Evolutionary conservation across 1,140 invertebrate species (phyloP).

Genomic region (Halesus radiatus): DNA sequence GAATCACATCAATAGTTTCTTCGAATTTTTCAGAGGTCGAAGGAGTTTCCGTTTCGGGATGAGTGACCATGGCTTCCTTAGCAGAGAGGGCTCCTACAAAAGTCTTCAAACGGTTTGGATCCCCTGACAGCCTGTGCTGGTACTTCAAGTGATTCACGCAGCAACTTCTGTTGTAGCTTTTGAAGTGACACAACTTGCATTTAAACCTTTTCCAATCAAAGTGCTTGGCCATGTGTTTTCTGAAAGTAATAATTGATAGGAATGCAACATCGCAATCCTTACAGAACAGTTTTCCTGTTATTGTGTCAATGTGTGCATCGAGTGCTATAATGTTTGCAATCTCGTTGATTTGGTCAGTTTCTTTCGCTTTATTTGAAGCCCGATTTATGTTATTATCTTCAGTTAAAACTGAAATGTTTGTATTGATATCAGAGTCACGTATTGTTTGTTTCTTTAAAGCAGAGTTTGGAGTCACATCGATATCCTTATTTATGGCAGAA

Average conservation of each 20-base stretch:
- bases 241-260: constrained; percentile 64
- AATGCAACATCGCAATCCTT: constrained; percentile 66
- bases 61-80: background rate
- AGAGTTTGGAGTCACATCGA: background rate
- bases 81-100: constrained; percentile 20
- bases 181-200: constrained; percentile 73
- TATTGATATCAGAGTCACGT: background rate
- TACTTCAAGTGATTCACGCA: constrained; percentile 71
- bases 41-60: background rate
- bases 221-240: constrained; percentile 71
- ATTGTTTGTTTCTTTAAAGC: background rate
- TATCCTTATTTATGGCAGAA: background rate
- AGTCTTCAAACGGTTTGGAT: background rate
- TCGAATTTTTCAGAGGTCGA: too few species aligned
- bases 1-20: too few species aligned
- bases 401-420: background rate
- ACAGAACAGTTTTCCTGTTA: constrained; percentile 59
- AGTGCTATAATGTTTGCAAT: constrained; percentile 30
- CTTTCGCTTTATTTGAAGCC: background rate
- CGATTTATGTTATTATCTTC: background rate
- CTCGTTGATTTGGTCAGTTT: constrained; percentile 11
- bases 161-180: constrained; percentile 70
- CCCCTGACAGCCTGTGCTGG: constrained; percentile 39
- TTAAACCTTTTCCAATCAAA: constrained; percentile 72
- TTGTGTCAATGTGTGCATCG: background rate